Percentiles rank a stretch among this genome's conserved stretches.
Conservation (phyloP, 2,888 invertebrate species). For the Amiota mariae region DNA sequence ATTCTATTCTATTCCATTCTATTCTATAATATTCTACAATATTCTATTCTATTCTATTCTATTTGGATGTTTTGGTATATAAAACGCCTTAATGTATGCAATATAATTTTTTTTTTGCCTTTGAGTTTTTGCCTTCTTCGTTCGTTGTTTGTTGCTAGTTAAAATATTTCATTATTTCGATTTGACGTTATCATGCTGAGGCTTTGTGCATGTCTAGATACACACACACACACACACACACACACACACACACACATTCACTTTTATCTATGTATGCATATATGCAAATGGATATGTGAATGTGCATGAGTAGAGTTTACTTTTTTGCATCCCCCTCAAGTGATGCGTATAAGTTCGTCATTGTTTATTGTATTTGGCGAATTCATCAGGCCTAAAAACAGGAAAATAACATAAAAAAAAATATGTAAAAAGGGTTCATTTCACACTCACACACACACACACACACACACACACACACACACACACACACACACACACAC, state of each 20-base stretch:
- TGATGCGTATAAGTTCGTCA: constrained; percentile 8
- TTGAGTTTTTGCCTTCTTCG: no score
- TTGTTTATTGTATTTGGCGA: background rate
- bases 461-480: background rate
- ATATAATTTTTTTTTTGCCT: no score
- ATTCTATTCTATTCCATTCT: no score
- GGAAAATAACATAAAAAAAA: background rate
- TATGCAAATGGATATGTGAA: background rate
- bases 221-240: background rate
- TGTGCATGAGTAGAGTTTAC: background rate
- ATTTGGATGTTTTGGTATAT: no score
- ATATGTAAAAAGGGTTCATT: constrained; percentile 9
- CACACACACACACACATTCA: background rate
- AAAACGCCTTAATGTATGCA: constrained; percentile 17
- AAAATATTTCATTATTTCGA: constrained; percentile 18
- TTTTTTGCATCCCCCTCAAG: constrained; percentile 5
- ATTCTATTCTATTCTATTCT: no score
- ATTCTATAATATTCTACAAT: no score
- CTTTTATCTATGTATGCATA: background rate
- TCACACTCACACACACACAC: background rate
- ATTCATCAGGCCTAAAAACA: constrained; percentile 8
- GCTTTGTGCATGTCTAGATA: background rate
- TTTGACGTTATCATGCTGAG: constrained; percentile 18
- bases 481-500: constrained; percentile 14
- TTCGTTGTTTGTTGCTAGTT: constrained; percentile 11